Conservation (phyloP, 1,140 invertebrate genomes). For the Scaptomyza graminum region DNA sequence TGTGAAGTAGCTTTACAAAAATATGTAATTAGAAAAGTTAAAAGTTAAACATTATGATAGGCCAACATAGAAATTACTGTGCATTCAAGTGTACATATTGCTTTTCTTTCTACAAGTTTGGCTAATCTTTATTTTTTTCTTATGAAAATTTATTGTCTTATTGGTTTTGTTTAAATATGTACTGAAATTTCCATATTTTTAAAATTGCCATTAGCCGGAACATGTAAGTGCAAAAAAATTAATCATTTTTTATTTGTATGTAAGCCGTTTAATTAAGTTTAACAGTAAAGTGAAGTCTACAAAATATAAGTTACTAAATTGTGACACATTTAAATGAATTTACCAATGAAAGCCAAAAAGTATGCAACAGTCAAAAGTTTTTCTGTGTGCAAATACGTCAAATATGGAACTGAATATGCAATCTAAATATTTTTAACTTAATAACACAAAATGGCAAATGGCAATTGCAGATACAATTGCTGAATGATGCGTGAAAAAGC, state of each 20-base stretch:
- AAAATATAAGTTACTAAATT: constrained; percentile 1
- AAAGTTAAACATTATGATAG: constrained; percentile 31
- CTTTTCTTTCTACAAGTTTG: constrained; percentile 13
- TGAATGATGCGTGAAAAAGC: constrained; percentile 1
- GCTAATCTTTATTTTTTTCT: too few relatives aligned
- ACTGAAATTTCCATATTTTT: too few relatives aligned
- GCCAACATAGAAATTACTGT: constrained; percentile 30
- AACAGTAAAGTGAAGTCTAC: constrained; percentile 11
- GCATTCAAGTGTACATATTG: constrained; percentile 22
- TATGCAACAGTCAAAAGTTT: not conserved
- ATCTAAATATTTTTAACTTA: not conserved
- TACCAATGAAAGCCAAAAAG: constrained; percentile 17
- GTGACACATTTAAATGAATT: constrained; percentile 3
- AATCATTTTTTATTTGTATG: too few relatives aligned
- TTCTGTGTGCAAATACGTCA: not conserved
- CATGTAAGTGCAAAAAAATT: too few relatives aligned
- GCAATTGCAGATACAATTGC: constrained; percentile 1
- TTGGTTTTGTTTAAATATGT: not conserved
- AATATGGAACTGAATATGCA: not conserved
- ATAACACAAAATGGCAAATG: not conserved
- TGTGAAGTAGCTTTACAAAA: not conserved
- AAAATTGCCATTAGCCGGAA: too few relatives aligned
- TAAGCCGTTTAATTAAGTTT: not conserved
- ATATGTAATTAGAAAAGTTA: constrained; percentile 56
- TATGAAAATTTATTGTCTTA: constrained; percentile 11